Percentiles rank a stretch among this genome's conserved stretches.
These are phyloP conservation scores for Erythrolamprus reginae DNA, from an alignment of 2,113 vertebrate species.

Conservation along the genomic window DNA sequence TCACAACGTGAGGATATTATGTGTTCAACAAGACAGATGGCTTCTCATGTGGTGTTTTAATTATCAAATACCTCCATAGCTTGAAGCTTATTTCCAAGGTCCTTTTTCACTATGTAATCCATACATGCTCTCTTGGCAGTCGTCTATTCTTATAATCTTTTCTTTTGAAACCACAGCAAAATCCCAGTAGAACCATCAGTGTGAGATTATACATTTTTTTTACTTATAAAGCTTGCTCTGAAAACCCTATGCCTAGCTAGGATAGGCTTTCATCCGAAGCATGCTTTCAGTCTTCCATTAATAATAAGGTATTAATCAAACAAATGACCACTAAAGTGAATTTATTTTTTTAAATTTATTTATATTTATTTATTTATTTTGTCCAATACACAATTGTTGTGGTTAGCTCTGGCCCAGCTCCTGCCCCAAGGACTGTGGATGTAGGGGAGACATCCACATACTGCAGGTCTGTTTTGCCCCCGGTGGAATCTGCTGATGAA, in stretches of 20 bases:
- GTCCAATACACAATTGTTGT: too few species aligned
- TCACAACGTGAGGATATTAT: neutral
- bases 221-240: neutral
- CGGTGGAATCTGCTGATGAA: too few species aligned
- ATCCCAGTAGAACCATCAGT: neutral
- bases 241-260: neutral
- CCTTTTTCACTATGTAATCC: neutral
- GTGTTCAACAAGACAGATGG: neutral
- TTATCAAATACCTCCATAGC: neutral
- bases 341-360: too few species aligned
- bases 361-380: too few species aligned
- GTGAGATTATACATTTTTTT: neutral
- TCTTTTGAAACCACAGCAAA: neutral
- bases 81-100: neutral
- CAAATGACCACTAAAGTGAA: neutral
- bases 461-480: too few species aligned
- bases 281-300: neutral
- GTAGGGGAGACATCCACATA: too few species aligned
- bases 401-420: too few species aligned
- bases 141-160: neutral
- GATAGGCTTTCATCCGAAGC: neutral
- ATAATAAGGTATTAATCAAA: neutral
- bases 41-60: neutral
- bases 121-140: neutral
- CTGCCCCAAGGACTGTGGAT: too few species aligned